Evolutionary conservation across 2,888 invertebrate genomes (phyloP).

Genomic region (Amphipyra tragopoginis): DNA sequence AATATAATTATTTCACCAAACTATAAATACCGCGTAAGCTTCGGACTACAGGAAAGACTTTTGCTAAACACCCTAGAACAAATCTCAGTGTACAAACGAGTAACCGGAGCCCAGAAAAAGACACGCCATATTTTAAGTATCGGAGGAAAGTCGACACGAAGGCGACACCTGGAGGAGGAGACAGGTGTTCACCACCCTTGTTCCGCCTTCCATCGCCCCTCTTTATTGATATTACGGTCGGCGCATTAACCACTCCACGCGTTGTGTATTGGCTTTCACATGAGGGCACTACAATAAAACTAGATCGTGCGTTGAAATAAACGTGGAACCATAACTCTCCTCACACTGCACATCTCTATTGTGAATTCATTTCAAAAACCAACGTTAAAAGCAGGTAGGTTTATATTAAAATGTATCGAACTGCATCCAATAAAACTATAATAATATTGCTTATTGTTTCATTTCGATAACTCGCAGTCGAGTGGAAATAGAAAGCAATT

Average conservation of each 20-base stretch:
- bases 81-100: slow-evolving; percentile 80
- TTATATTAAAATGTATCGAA: slow-evolving; percentile 47
- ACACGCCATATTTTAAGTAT: slow-evolving; percentile 87
- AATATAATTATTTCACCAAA: slow-evolving; percentile 25
- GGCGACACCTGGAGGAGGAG: slow-evolving; percentile 74
- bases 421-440: slow-evolving; percentile 55
- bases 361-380: slow-evolving; percentile 52
- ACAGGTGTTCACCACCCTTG: slow-evolving; percentile 65
- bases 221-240: slow-evolving; percentile 85
- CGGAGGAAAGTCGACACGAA: slow-evolving; percentile 77
- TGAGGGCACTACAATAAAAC: slow-evolving; percentile 77
- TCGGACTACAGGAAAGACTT: slow-evolving; percentile 69
- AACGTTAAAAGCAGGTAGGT: slow-evolving; percentile 29
- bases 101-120: slow-evolving; percentile 79
- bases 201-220: slow-evolving; percentile 65
- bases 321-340: slow-evolving; percentile 26
- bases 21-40: slow-evolving; percentile 33
- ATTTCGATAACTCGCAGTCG: slow-evolving; percentile 45
- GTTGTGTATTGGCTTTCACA: slow-evolving; percentile 79
- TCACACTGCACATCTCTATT: slow-evolving; percentile 20
- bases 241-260: slow-evolving; percentile 82
- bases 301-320: slow-evolving; percentile 65
- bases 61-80: slow-evolving; percentile 70
- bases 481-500: slow-evolving; percentile 48
- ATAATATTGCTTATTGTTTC: slow-evolving; percentile 55